Percentiles rank a stretch among this genome's conserved stretches.
These are phyloP conservation scores for Crossocerus cetratus DNA, from an alignment of 2,888 invertebrate genomes.

Conservation along the genomic window DNA sequence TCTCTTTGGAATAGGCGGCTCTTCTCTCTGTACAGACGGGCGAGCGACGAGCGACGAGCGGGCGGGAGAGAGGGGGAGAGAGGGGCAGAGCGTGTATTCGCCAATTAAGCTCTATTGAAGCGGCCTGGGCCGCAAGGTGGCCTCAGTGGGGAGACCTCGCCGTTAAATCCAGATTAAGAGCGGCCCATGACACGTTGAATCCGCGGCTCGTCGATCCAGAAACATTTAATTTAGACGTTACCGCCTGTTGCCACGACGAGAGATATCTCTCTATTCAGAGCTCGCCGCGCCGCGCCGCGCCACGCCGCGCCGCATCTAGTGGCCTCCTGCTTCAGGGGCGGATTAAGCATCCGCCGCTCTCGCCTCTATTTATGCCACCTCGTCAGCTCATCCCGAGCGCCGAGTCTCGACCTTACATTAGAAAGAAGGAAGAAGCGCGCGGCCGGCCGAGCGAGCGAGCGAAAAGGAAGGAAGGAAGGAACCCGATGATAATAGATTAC, in stretches of 20 bases:
- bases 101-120: constrained; percentile 69
- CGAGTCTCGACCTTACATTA: not conserved
- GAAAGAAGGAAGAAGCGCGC: constrained; percentile 10
- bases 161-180: constrained; percentile 72
- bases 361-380: not conserved
- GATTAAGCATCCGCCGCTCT: constrained; percentile 40
- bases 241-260: constrained; percentile 60
- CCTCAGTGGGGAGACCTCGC: constrained; percentile 57
- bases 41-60: not conserved
- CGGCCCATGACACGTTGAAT: constrained; percentile 65
- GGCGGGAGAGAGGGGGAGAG: not conserved
- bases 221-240: constrained; percentile 72
- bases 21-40: constrained; percentile 31
- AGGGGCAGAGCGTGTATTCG: constrained; percentile 55
- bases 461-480: constrained; percentile 15
- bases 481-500: constrained; percentile 5
- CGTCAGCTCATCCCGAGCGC: constrained; percentile 2
- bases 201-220: constrained; percentile 68
- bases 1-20: constrained; percentile 19
- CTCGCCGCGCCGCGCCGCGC: no score
- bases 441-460: constrained; percentile 13
- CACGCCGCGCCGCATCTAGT: no score
- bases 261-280: constrained; percentile 62
- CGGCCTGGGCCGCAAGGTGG: constrained; percentile 56
- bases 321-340: constrained; percentile 43